Evolutionary conservation across 2,888 invertebrate genomes (phyloP).

Genomic region (Pediacus dermestoides): DNA sequence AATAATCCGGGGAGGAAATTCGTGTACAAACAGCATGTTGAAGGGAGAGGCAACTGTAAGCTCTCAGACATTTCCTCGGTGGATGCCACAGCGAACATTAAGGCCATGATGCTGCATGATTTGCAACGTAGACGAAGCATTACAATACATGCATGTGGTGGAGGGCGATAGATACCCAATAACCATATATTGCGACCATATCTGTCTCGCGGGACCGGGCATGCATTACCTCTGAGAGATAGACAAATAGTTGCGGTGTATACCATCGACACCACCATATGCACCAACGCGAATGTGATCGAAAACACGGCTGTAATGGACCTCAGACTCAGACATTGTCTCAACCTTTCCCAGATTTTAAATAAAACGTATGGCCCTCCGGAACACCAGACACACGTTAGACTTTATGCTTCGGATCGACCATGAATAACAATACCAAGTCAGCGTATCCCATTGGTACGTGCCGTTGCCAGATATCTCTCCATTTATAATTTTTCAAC

Average conservation of each 20-base stretch:
- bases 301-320: conserved; percentile 9
- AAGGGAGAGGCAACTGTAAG: too few relatives aligned
- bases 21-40: too few relatives aligned
- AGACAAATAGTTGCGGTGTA: conserved; percentile 41
- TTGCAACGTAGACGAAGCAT: conserved; percentile 38
- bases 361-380: conserved; percentile 23
- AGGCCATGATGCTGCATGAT: conserved; percentile 37
- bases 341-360: conserved; percentile 17
- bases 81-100: conserved; percentile 22
- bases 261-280: conserved; percentile 6
- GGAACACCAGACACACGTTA: conserved; percentile 21
- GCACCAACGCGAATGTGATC: conserved; percentile 11
- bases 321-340: not conserved
- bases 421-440: conserved; percentile 33
- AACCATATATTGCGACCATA: conserved; percentile 47
- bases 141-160: conserved; percentile 40
- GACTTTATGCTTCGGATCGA: conserved; percentile 27
- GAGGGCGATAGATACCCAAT: conserved; percentile 46
- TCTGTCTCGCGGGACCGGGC: conserved; percentile 43
- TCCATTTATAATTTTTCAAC: conserved; percentile 19
- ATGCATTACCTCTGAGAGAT: conserved; percentile 42
- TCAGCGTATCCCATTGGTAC: conserved; percentile 23
- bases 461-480: conserved; percentile 30
- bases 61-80: conserved; percentile 11
- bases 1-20: conserved; percentile 1